phyloP scores from a whole-genome alignment of 2,113 vertebrate genomes.

The Scomber colias region DNA sequence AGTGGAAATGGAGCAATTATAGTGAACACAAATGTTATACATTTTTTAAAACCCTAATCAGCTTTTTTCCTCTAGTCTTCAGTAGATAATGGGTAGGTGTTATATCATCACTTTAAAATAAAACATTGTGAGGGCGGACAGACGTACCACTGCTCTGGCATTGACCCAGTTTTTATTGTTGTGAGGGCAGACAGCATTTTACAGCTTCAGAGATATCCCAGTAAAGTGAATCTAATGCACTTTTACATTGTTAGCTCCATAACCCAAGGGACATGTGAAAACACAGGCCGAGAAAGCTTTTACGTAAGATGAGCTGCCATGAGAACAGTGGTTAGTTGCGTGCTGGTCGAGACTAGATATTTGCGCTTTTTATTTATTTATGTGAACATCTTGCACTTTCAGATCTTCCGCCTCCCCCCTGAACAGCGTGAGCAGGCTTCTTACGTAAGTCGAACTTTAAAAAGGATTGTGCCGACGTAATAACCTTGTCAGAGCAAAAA shows the following conservation, averaged over 20 bases:
- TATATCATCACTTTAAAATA: conserved; percentile 28
- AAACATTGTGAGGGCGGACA: background rate
- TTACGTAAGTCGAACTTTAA: conserved; percentile 29
- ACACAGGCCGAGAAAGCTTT: conserved; percentile 50
- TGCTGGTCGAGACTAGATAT: background rate
- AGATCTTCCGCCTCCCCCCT: background rate
- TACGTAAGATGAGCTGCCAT: conserved; percentile 42
- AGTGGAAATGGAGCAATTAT: conserved; percentile 16
- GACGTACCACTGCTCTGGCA: conserved; percentile 22
- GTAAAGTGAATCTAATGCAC: conserved; percentile 63
- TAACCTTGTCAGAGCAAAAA: background rate
- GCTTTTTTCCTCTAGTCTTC: background rate
- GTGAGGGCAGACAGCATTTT: conserved; percentile 16
- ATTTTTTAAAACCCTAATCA: conserved; percentile 35
- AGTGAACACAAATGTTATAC: conserved; percentile 9
- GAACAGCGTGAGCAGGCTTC: background rate
- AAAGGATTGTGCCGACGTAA: background rate
- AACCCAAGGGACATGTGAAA: conserved; percentile 53
- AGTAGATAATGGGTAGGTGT: background rate
- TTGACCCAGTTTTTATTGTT: conserved; percentile 44
- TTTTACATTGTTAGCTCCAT: conserved; percentile 35
- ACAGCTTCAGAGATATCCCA: conserved; percentile 38
- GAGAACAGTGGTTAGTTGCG: conserved; percentile 11
- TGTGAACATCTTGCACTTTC: conserved; percentile 36
- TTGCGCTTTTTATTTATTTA: conserved; percentile 57